Conservation (phyloP, 2,113 vertebrate genomes). For the Tympanuchus pallidicinctus region DNA sequence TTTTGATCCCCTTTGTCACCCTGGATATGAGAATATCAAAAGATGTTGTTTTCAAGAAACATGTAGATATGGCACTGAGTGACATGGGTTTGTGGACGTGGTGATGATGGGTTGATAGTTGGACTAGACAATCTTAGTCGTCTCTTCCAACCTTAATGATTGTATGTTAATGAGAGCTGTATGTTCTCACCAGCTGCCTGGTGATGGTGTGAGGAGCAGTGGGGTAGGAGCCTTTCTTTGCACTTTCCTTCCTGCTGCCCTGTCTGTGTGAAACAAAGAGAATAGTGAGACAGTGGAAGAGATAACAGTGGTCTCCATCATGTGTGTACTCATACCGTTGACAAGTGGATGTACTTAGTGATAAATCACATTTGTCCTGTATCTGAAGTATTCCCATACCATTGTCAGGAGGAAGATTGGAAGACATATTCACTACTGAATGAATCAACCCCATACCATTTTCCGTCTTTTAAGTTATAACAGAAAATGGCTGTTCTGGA, state of each 20-base stretch:
- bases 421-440: neutral
- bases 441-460: neutral
- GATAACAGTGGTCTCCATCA: neutral
- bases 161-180: neutral
- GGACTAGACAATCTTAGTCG: too few relatives aligned
- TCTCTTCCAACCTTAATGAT: too few relatives aligned
- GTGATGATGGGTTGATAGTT: too few relatives aligned
- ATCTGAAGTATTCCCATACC: neutral
- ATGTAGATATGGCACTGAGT: too few relatives aligned
- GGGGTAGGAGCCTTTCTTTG: neutral
- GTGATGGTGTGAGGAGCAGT: accelerated
- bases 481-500: neutral
- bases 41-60: neutral
- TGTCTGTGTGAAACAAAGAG: neutral
- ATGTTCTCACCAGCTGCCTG: neutral
- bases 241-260: accelerated
- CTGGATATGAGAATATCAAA: neutral
- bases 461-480: neutral
- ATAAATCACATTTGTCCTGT: neutral
- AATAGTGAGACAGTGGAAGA: neutral
- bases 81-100: too few relatives aligned
- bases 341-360: neutral
- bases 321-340: neutral
- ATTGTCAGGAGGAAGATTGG: neutral
- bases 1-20: neutral